phyloP scores from a whole-genome alignment of 1,140 invertebrate species.

The Zaprionus nigranus region DNA sequence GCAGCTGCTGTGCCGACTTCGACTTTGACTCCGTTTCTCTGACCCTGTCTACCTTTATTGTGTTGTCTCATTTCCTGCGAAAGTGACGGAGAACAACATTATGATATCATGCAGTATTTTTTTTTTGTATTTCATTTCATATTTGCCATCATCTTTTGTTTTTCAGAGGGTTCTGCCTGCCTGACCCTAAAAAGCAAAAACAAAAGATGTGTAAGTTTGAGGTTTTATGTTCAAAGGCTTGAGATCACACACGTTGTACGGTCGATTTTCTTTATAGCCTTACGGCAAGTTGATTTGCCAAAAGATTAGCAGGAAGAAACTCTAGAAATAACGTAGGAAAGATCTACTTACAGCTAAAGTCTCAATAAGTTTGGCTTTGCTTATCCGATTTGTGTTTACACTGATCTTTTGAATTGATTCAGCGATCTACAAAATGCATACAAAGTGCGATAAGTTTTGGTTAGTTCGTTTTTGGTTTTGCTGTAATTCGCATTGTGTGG shows the following conservation, averaged over 20 bases:
- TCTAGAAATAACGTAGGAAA: too few relatives aligned
- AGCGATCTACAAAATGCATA: slow-evolving; percentile 9
- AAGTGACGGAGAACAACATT: slow-evolving; percentile 59
- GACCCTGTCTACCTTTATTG: slow-evolving; percentile 44
- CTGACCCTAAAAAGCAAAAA: slow-evolving; percentile 15
- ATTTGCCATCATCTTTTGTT: slow-evolving; percentile 53
- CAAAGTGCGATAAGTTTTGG: slow-evolving; percentile 12
- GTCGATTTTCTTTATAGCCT: background rate
- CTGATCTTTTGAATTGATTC: background rate
- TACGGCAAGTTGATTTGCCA: background rate
- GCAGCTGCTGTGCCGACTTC: slow-evolving; percentile 23
- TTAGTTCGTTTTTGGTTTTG: slow-evolving; percentile 1
- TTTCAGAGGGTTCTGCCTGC: slow-evolving; percentile 4
- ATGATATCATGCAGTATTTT: slow-evolving; percentile 67
- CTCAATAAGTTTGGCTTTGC: background rate
- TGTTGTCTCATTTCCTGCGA: slow-evolving; percentile 74
- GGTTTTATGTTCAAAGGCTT: slow-evolving; percentile 15
- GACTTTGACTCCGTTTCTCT: slow-evolving; percentile 16
- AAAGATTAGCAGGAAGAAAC: background rate
- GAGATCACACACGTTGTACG: background rate
- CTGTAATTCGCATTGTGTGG: slow-evolving; percentile 40
- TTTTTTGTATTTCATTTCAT: background rate
- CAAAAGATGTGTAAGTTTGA: slow-evolving; percentile 30
- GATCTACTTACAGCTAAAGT: background rate
- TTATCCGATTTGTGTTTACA: slow-evolving; percentile 5